Evolutionary conservation across 2,797 vertebrate species (phyloP).

Genomic region (Buphagus erythrorhynchus): DNA sequence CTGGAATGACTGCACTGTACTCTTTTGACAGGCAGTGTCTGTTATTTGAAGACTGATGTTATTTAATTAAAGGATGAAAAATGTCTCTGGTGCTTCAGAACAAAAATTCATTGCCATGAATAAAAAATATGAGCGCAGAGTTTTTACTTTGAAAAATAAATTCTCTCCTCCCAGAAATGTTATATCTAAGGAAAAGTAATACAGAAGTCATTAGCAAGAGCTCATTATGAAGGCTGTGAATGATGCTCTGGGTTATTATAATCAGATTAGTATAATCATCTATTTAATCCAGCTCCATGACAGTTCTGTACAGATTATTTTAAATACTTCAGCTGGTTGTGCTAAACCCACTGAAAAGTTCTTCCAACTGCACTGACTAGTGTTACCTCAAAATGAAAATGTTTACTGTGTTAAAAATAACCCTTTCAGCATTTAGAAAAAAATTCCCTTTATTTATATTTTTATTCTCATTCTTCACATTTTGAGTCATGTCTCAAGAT

Average conservation of each 20-base stretch:
- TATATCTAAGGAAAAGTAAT: background rate
- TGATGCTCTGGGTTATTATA: background rate
- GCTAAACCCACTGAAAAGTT: background rate
- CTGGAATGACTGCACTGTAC: background rate
- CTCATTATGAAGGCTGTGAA: background rate
- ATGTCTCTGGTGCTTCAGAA: background rate
- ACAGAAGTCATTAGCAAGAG: background rate
- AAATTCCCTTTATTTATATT: slow-evolving; percentile 5
- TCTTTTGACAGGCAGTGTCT: background rate
- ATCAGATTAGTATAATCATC: background rate
- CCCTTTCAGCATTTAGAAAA: background rate
- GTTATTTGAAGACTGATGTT: background rate
- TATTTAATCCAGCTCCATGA: background rate
- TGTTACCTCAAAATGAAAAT: background rate
- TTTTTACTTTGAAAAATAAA: background rate
- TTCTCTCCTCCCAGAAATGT: background rate
- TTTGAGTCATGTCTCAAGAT: slow-evolving; percentile 58
- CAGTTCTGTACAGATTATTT: background rate
- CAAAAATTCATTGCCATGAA: background rate
- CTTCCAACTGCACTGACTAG: background rate
- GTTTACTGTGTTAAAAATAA: slow-evolving; percentile 38
- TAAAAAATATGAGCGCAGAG: accelerated
- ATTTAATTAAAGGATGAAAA: slow-evolving; percentile 10
- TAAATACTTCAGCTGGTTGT: background rate
- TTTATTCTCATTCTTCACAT: slow-evolving; percentile 43